phyloP scores from a whole-genome alignment of 2,113 vertebrate species.

The Mungos mungo region DNA sequence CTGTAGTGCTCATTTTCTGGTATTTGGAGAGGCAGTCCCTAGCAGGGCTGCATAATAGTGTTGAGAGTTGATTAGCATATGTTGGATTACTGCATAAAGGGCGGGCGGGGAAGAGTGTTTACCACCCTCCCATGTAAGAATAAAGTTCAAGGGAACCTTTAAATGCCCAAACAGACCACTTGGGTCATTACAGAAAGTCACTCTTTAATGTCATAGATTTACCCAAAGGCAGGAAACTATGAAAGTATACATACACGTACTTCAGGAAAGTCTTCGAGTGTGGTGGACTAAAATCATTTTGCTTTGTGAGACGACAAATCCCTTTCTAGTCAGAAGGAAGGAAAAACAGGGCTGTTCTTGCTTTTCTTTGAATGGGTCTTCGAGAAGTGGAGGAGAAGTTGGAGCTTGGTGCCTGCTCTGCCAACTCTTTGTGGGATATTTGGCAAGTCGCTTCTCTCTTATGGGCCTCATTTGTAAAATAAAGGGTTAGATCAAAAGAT shows the following conservation, averaged over 20 bases:
- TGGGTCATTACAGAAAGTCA: conserved; percentile 34
- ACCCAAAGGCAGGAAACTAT: conserved; percentile 27
- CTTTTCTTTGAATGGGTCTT: background rate
- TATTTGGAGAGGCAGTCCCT: background rate
- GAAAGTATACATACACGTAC: background rate
- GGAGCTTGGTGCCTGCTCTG: background rate
- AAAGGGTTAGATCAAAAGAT: background rate
- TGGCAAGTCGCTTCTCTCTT: background rate
- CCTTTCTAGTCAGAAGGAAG: background rate
- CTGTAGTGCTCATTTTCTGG: background rate
- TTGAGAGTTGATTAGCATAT: conserved; percentile 27
- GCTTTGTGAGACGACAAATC: background rate
- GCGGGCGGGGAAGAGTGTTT: background rate
- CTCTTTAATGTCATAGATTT: conserved; percentile 60
- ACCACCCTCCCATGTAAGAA: background rate
- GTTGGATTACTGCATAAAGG: background rate
- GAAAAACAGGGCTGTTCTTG: background rate
- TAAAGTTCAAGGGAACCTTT: conserved; percentile 44
- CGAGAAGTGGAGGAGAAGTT: background rate
- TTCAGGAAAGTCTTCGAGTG: background rate
- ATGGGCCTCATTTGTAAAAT: background rate
- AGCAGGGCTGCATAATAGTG: background rate
- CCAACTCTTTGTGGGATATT: background rate
- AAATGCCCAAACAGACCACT: conserved; percentile 15
- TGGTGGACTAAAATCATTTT: background rate